These are phyloP conservation scores for Archegozetes longisetosus DNA, from an alignment of 1,140 invertebrate species.

Conservation along the genomic window DNA sequence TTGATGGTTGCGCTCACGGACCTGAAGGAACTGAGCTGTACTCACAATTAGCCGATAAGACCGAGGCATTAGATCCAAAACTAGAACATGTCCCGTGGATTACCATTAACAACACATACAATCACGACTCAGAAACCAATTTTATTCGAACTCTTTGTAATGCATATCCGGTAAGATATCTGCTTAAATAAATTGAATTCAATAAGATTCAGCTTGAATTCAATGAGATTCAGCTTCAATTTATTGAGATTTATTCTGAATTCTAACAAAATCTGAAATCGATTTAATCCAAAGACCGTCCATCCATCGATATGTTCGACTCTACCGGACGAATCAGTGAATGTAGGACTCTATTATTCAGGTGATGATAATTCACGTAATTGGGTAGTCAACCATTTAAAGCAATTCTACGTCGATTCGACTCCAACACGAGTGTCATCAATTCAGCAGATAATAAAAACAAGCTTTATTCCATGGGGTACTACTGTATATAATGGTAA, in stretches of 20 bases:
- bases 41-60: neutral
- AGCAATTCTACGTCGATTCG: slow-evolving; percentile 3
- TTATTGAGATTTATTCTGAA: too few species aligned
- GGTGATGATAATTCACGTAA: neutral
- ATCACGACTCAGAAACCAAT: neutral
- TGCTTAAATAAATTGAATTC: neutral
- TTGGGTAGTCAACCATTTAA: neutral
- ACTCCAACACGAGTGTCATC: neutral
- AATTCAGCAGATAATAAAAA: neutral
- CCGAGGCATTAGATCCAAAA: neutral
- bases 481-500: slow-evolving; percentile 5
- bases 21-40: neutral
- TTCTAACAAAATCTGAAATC: too few species aligned
- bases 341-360: slow-evolving; percentile 3
- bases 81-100: neutral
- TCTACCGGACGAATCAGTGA: neutral
- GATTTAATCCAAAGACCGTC: neutral
- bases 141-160: neutral
- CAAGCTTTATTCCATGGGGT: slow-evolving; percentile 5
- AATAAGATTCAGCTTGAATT: neutral
- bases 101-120: neutral
- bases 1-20: neutral
- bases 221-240: too few species aligned
- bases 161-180: slow-evolving; percentile 6
- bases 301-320: neutral